Percentiles rank a stretch among this genome's conserved stretches.
These are phyloP conservation scores for Apamea monoglypha DNA, from an alignment of 2,888 invertebrate genomes.

Conservation along the genomic window DNA sequence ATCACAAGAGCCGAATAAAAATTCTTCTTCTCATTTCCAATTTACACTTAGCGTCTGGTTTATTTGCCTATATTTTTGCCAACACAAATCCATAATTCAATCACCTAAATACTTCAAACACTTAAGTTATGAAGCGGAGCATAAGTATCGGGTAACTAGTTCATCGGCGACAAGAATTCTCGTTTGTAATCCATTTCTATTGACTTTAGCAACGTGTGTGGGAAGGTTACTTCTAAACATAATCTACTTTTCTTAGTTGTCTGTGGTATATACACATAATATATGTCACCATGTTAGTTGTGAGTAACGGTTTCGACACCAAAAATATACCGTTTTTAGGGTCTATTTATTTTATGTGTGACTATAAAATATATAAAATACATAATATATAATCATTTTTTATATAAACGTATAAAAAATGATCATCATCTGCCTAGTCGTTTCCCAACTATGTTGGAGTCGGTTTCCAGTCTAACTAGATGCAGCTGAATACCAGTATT, in stretches of 20 bases:
- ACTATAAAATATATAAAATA: no score
- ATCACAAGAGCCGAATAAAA: not conserved
- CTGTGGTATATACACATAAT: no score
- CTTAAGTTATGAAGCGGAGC: slow-evolving; percentile 34
- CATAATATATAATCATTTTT: no score
- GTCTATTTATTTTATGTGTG: not conserved
- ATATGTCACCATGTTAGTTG: slow-evolving; percentile 6
- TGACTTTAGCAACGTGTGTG: slow-evolving; percentile 55
- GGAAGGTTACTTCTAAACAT: slow-evolving; percentile 40
- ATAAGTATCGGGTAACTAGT: slow-evolving; percentile 28
- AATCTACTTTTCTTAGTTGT: slow-evolving; percentile 39
- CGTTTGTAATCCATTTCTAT: slow-evolving; percentile 46
- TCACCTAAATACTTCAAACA: slow-evolving; percentile 31
- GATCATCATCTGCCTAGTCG: not conserved
- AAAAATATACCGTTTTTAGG: slow-evolving; percentile 17
- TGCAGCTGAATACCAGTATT: not conserved
- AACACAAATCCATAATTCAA: slow-evolving; percentile 33
- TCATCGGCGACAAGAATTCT: slow-evolving; percentile 22
- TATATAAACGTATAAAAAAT: no score
- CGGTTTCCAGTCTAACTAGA: not conserved
- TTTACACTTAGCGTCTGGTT: not conserved
- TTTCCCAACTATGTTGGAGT: not conserved
- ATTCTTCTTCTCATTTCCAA: not conserved
- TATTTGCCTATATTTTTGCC: not conserved
- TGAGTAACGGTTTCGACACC: slow-evolving; percentile 25